Percentiles rank a stretch among this genome's conserved stretches.
phyloP scores from a whole-genome alignment of 2,888 invertebrate species.

The Opisthograptis luteolata region DNA sequence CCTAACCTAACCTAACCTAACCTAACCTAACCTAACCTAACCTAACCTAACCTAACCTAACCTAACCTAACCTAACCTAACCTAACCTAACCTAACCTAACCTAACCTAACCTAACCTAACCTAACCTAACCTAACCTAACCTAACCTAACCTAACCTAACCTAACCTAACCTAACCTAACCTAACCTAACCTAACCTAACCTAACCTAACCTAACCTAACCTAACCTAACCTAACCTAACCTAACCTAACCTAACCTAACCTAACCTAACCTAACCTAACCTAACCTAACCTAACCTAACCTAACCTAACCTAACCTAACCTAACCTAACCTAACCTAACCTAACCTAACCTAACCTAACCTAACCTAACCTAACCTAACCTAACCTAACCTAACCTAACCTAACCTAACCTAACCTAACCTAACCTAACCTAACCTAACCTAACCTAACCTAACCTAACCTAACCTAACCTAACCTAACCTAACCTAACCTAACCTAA shows the following conservation, averaged over 20 bases:
- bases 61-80: neutral
- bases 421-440: neutral
- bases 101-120: neutral
- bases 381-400: slow-evolving; percentile 2
- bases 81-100: neutral
- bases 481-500: slow-evolving; percentile 4
- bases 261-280: slow-evolving; percentile 3
- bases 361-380: neutral
- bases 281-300: neutral
- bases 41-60: neutral
- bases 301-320: neutral
- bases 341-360: slow-evolving; percentile 6
- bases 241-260: slow-evolving; percentile 8
- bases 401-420: neutral
- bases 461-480: slow-evolving; percentile 13
- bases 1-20: slow-evolving; percentile 43
- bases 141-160: neutral
- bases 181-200: neutral
- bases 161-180: neutral
- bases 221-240: neutral
- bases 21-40: slow-evolving; percentile 34
- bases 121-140: neutral
- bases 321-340: neutral
- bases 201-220: neutral
- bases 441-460: neutral